Base-by-base conservation (phyloP, 2,113 vertebrate genomes). In the Ciconia boyciana region DNA sequence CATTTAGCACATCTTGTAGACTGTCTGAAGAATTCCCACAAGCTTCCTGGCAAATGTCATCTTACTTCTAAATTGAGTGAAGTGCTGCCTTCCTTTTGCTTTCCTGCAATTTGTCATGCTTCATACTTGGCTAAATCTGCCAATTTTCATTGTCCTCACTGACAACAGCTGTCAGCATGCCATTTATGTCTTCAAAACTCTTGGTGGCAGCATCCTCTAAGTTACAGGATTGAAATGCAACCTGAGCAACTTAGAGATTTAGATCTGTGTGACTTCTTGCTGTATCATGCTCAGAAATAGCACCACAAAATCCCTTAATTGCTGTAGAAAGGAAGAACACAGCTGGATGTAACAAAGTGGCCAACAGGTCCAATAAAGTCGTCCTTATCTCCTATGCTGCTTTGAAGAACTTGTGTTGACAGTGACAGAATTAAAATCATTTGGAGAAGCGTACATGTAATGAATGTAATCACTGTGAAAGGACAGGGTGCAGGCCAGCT, bases 121-220 rank as follows among this genome's bases (percentile, higher is more conserved):
- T 98, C 94, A 97, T 90, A 86, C 93, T 97, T 78, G 94, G 93
- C 91, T 97, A 83, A 83, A 96, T 71, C 96, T 97, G 83, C 92
- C 93, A 87, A 82, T 97, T 97, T 94, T 83, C 78, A 94, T 97
- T 94, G 96, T 92, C 87, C 95, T 95, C 94, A 39, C 75, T 86
- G 82, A 88, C 95, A 96, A 55, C 85, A 80, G 80, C 94, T 97
- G 90, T 93, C 97, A 96, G 90, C 7, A 1, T 55, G 55, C 69
- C 89, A n/a, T 83, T 97, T 70, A 17, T 87, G 71, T 51, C 91
- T 97, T 64, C 70, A 64, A 4, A 89, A 95, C 95, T 97, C 96
- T 91, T 85, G 72, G 90, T 97, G 92, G 94, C 96, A 97, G 97
- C 97, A 98, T 96, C 97, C 91, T 96, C 90, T 90, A 92, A 79